Conservation (phyloP, 2,113 vertebrate genomes). For the Engystomops pustulosus region DNA sequence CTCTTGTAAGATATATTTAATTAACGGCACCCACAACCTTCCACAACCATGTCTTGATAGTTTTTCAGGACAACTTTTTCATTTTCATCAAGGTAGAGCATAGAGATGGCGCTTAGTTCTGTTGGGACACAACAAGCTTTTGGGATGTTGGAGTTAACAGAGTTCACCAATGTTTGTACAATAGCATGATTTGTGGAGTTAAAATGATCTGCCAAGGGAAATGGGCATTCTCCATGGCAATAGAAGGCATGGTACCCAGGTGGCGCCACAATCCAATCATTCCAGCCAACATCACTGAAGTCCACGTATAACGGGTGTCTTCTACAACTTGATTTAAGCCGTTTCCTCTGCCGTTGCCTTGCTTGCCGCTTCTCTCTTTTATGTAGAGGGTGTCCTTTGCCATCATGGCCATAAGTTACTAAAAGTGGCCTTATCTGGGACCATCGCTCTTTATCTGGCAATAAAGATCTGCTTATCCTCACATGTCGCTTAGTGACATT, state of each 20-base stretch:
- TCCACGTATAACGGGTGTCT: slow-evolving; percentile 95
- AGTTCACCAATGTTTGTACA: slow-evolving; percentile 98
- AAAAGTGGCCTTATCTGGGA: slow-evolving; percentile 89
- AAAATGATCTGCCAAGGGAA: slow-evolving; percentile 95
- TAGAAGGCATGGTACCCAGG: slow-evolving; percentile 97
- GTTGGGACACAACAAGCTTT: slow-evolving; percentile 97
- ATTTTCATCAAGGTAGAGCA: slow-evolving; percentile 97
- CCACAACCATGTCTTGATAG: slow-evolving; percentile 99
- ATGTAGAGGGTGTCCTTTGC: slow-evolving; percentile 89
- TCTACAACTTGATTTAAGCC: slow-evolving; percentile 92
- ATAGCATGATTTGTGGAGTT: slow-evolving; percentile 99
- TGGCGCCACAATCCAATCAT: slow-evolving; percentile 98
- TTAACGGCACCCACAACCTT: slow-evolving; percentile 96
- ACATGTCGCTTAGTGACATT: slow-evolving; percentile 84
- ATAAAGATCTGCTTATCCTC: slow-evolving; percentile 94
- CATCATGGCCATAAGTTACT: slow-evolving; percentile 95
- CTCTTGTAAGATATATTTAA: slow-evolving; percentile 68
- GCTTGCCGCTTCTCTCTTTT: slow-evolving; percentile 91
- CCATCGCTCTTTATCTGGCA: slow-evolving; percentile 89
- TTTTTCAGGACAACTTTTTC: slow-evolving; percentile 99
- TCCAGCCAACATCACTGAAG: slow-evolving; percentile 99
- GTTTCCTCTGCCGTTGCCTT: slow-evolving; percentile 87
- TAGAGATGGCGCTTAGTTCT: slow-evolving; percentile 96
- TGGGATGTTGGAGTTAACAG: slow-evolving; percentile 97
- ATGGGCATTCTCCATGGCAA: slow-evolving; percentile 97